phyloP scores from a whole-genome alignment of 2,113 vertebrate species.

The Bubalus kerabau region DNA sequence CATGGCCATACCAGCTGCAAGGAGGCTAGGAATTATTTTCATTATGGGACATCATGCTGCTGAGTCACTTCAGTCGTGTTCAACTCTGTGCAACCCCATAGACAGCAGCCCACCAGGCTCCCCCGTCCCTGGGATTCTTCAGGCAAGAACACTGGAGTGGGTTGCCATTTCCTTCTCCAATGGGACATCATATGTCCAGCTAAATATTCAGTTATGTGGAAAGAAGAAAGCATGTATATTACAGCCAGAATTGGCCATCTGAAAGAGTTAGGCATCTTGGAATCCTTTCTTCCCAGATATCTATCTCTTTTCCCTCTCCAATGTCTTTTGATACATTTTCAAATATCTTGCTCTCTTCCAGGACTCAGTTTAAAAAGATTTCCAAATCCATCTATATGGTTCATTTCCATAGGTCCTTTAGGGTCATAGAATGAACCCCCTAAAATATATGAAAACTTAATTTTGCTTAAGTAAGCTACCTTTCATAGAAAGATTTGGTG shows the following conservation, averaged over 20 bases:
- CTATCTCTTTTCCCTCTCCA: background rate
- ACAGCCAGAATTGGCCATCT: background rate
- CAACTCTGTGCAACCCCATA: too few relatives aligned
- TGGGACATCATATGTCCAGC: background rate
- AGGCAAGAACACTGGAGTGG: too few relatives aligned
- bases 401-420: background rate
- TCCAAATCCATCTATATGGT: background rate
- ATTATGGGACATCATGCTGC: too few relatives aligned
- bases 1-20: too few relatives aligned
- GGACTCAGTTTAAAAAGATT: background rate
- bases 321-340: background rate
- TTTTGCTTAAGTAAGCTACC: background rate
- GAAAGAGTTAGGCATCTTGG: background rate
- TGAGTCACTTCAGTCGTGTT: too few relatives aligned
- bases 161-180: too few relatives aligned
- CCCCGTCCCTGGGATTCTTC: too few relatives aligned
- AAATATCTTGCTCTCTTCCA: background rate
- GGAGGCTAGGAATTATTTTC: too few relatives aligned
- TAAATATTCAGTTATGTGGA: background rate
- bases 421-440: background rate
- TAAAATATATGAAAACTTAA: background rate
- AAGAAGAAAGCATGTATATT: background rate
- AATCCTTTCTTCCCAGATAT: background rate
- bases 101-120: too few relatives aligned
- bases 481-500: background rate